Base-by-base conservation (phyloP, 1,140 invertebrate genomes). In the Drosophila punjabiensis region DNA sequence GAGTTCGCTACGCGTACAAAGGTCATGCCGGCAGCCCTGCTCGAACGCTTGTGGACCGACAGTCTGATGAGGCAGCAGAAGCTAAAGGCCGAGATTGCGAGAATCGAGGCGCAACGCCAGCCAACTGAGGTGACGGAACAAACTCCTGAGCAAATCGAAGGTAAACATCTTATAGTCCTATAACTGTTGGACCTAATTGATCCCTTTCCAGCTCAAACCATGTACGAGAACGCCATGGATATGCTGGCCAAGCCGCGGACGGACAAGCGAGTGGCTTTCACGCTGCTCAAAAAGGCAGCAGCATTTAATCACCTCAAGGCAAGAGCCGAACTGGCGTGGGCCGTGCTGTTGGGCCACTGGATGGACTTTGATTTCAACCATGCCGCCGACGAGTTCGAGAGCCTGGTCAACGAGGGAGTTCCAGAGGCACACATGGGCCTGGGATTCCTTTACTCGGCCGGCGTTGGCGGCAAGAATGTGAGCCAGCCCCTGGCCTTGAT, bases 371-470 rank as follows among this genome's bases (percentile, higher is more conserved):
- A 99, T 93, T 95, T 99, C 64, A 93, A 95, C 32, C 95, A 95
- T 78, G 97, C 98, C 3, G 95, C 95, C 75, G 93, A 95, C 56
- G 96, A 96, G 65, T 99, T 99, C 92, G 94, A 96, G 75, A 95
- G 95, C 78, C 93, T 99, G 18, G 95, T 95, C 30, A 94, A 95
- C 8, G 94, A 95, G 70, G 98, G 98, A 2, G 95, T 97, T 77
- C 95, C 97, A 13, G 97, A 97, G 92, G 98, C 97, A 61, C 98
- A 99, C 94, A 96, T 98, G 95, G 98, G 96, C 76, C 93, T 98
- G 81, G 98, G 97, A 24, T 98, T 99, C 93, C 94, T 99, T 53
- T 97, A 99, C 93, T 97, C 98, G 24, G 96, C 96, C 61, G 99
- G 98, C 10, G 95, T 99, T 16, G 94, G 95, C 9, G 95, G 98